These are phyloP conservation scores for Neosalanx taihuensis DNA, from an alignment of 2,797 vertebrate genomes.

Conservation along the genomic window DNA sequence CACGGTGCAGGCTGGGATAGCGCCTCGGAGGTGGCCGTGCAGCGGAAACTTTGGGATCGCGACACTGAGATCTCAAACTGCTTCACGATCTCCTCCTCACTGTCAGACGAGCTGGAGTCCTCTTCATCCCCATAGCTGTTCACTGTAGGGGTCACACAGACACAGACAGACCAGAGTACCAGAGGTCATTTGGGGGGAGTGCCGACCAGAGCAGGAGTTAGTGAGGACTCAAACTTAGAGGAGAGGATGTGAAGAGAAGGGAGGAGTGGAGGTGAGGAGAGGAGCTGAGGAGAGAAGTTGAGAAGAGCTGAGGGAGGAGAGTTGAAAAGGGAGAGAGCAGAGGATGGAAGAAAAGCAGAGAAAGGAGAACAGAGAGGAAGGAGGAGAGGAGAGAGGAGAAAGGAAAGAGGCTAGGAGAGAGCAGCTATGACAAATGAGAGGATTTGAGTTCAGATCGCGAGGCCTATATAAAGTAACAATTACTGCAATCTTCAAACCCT, in stretches of 20 bases:
- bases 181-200: slow-evolving; percentile 5
- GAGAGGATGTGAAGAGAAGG: neutral
- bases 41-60: slow-evolving; percentile 75
- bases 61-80: slow-evolving; percentile 83
- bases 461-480: neutral
- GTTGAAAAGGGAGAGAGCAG: neutral
- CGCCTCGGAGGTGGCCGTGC: slow-evolving; percentile 31
- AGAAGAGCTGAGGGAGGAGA: slow-evolving; percentile 10
- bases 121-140: slow-evolving; percentile 70
- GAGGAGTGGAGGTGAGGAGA: neutral
- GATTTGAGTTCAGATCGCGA: too few relatives aligned
- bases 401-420: too few relatives aligned
- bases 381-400: too few relatives aligned
- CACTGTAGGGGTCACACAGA: slow-evolving; percentile 57
- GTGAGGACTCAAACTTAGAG: neutral
- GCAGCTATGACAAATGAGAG: too few relatives aligned
- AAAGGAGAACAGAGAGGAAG: neutral
- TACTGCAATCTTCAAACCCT: neutral
- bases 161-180: slow-evolving; percentile 19
- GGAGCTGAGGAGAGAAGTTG: neutral
- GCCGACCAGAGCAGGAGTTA: slow-evolving; percentile 6
- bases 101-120: slow-evolving; percentile 75
- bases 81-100: slow-evolving; percentile 77
- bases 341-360: neutral
- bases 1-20: slow-evolving; percentile 42